Evolutionary conservation across 2,797 vertebrate species (phyloP).

Genomic region (Phyllotis vaccarum): DNA sequence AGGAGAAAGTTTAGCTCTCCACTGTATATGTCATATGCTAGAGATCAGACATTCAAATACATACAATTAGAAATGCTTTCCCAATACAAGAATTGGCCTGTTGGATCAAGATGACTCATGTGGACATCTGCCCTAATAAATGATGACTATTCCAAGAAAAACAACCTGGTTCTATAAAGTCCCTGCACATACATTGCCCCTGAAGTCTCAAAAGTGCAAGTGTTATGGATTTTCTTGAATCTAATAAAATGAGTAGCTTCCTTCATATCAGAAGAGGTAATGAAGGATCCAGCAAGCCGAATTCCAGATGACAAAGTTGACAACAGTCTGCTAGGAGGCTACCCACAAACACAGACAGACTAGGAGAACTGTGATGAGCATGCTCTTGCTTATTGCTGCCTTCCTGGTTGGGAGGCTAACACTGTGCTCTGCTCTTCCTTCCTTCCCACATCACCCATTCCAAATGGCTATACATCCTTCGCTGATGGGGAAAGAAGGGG

Average conservation of each 20-base stretch:
- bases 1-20: background rate
- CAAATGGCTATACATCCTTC: background rate
- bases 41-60: background rate
- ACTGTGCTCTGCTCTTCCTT: too few species aligned
- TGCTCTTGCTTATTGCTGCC: fast-evolving
- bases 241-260: background rate
- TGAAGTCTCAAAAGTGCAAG: background rate
- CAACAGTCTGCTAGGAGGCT: background rate
- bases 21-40: background rate
- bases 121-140: constrained; percentile 1
- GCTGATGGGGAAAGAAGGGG: background rate
- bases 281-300: background rate
- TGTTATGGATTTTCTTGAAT: background rate
- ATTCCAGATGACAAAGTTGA: background rate
- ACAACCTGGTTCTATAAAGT: background rate
- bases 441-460: background rate
- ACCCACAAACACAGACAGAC: background rate
- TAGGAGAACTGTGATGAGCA: background rate
- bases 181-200: too few species aligned
- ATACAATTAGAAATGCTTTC: background rate
- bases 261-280: background rate
- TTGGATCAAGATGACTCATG: constrained; percentile 22
- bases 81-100: constrained; percentile 32
- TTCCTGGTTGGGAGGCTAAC: background rate
- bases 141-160: background rate